Percentiles rank a stretch among this genome's conserved stretches.
Conservation (phyloP, 2,888 invertebrate genomes). For the Trachelus iudaicus region DNA sequence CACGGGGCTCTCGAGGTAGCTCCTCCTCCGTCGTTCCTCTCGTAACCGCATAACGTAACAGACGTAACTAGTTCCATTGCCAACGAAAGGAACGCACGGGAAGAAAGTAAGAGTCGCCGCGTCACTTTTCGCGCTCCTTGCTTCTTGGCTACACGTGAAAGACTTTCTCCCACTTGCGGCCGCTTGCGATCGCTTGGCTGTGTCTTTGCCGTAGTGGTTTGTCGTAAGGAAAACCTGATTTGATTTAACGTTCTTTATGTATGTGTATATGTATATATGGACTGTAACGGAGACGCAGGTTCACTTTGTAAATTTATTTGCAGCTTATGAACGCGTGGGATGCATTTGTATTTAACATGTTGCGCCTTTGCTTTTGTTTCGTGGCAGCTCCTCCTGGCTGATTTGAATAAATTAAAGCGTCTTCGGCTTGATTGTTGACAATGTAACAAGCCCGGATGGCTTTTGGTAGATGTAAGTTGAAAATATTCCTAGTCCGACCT, state of each 20-base stretch:
- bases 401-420: neutral
- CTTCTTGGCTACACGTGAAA: constrained; percentile 2
- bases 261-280: neutral
- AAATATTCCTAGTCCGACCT: neutral
- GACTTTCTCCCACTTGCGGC: constrained; percentile 2
- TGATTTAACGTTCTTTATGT: neutral
- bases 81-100: constrained; percentile 53
- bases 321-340: neutral
- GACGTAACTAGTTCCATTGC: constrained; percentile 64
- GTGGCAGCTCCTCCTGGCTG: neutral
- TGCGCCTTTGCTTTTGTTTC: neutral
- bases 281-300: neutral
- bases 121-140: constrained; percentile 49
- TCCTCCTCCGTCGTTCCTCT: constrained; percentile 25
- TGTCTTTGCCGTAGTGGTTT: neutral
- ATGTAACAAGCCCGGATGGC: neutral
- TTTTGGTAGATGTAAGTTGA: neutral
- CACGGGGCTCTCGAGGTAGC: constrained; percentile 19
- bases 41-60: constrained; percentile 58
- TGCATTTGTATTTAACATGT: neutral
- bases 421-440: neutral
- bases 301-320: neutral
- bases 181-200: neutral
- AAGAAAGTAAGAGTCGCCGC: constrained; percentile 49
- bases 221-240: neutral